phyloP scores from a whole-genome alignment of 2,797 vertebrate genomes.

The Synanceia verrucosa region DNA sequence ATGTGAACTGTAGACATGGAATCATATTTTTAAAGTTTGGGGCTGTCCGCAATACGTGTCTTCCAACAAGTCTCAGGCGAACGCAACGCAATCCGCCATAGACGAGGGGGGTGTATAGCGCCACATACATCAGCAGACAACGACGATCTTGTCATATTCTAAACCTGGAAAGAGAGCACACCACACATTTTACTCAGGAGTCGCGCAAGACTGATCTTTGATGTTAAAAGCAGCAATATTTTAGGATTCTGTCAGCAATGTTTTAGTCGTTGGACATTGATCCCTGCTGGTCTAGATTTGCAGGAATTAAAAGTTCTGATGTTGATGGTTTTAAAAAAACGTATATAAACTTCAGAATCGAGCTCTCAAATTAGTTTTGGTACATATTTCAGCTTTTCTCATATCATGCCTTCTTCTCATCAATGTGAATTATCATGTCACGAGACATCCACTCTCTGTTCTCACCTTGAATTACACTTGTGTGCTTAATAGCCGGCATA shows the following conservation, averaged over 20 bases:
- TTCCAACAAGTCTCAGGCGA: conserved; percentile 85
- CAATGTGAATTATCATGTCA: conserved; percentile 7
- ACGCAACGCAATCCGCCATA: conserved; percentile 87
- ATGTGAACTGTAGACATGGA: conserved; percentile 67
- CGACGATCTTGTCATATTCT: conserved; percentile 87
- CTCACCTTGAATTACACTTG: conserved; percentile 74
- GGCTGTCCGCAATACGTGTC: conserved; percentile 81
- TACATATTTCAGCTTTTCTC: neutral
- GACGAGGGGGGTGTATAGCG: conserved; percentile 80
- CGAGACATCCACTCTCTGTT: neutral
- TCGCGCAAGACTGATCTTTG: conserved; percentile 67
- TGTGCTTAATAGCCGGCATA: conserved; percentile 76
- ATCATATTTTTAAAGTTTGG: conserved; percentile 74
- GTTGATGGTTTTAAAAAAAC: conserved; percentile 28
- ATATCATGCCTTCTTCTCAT: neutral
- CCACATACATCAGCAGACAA: conserved; percentile 86
- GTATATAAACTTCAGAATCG: neutral
- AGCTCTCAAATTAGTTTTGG: neutral
- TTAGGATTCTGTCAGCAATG: conserved; percentile 40
- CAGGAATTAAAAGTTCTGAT: conserved; percentile 31
- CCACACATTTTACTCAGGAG: conserved; percentile 74
- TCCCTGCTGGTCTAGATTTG: conserved; percentile 14
- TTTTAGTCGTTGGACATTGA: conserved; percentile 12
- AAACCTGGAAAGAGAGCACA: conserved; percentile 90
- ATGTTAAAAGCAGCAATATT: conserved; percentile 46